Percentiles rank a stretch among this genome's conserved stretches.
phyloP scores from a whole-genome alignment of 2,113 vertebrate genomes.

The Phylloscopus trochilus region DNA sequence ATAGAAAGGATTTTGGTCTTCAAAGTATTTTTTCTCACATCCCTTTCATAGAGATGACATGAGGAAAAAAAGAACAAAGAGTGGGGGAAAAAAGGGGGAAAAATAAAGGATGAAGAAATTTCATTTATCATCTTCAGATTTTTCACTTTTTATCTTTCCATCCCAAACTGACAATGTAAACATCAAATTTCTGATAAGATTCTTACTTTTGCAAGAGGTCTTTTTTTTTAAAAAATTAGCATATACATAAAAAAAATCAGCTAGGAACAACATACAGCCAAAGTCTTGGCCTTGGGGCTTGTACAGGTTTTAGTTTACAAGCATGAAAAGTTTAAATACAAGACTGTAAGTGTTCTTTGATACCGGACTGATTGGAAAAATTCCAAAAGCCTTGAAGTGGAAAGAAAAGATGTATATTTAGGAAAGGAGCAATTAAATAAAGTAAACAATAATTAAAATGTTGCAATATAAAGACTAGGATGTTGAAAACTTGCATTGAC shows the following conservation, averaged over 20 bases:
- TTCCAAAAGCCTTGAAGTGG: slow-evolving; percentile 18
- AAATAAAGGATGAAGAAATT: not conserved
- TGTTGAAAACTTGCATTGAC: not conserved
- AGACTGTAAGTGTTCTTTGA: slow-evolving; percentile 14
- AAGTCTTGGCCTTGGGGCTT: slow-evolving; percentile 8
- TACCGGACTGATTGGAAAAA: slow-evolving; percentile 14
- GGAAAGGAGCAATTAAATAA: slow-evolving; percentile 42
- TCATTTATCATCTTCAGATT: not conserved
- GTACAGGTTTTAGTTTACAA: slow-evolving; percentile 30
- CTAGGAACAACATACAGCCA: not conserved
- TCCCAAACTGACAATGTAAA: not conserved
- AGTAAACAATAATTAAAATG: slow-evolving; percentile 39
- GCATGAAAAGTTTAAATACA: not conserved
- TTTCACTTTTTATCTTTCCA: not conserved
- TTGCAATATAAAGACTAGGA: not conserved
- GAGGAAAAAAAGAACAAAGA: not conserved
- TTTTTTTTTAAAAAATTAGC: not conserved
- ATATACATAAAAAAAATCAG: not conserved
- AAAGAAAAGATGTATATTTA: slow-evolving; percentile 4
- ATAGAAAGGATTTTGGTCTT: slow-evolving; percentile 16
- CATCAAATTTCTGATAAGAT: not conserved
- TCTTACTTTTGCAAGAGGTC: not conserved
- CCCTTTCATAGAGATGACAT: not conserved
- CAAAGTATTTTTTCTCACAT: not conserved
- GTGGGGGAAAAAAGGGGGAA: not conserved